A percentile compares a stretch with the other conserved stretches of the same genome.
phyloP scores from a whole-genome alignment of 2,888 invertebrate species.

The Drosophila paramelanica region DNA sequence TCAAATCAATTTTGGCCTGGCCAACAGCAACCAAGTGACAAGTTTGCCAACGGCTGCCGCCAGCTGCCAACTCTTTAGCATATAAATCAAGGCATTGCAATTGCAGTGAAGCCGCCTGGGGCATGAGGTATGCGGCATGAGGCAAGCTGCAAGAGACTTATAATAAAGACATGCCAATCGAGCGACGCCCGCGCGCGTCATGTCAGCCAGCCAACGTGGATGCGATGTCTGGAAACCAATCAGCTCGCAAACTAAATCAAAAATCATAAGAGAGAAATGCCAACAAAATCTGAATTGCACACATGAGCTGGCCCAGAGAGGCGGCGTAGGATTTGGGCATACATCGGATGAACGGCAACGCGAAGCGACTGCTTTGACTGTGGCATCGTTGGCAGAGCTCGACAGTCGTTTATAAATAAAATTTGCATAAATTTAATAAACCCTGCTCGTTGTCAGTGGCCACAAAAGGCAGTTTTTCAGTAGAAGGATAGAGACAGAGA shows the following conservation, averaged over 20 bases:
- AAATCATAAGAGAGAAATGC: constrained; percentile 67
- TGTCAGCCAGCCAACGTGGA: constrained; percentile 51
- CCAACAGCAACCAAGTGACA: constrained; percentile 43
- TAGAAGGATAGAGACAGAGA: too few relatives aligned
- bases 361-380: constrained; percentile 6
- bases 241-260: constrained; percentile 78
- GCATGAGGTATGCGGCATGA: constrained; percentile 8
- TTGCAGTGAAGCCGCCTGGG: constrained; percentile 21
- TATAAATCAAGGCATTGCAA: constrained; percentile 73
- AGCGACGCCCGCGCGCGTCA: constrained; percentile 72
- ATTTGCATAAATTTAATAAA: constrained; percentile 81
- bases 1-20: constrained; percentile 33
- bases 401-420: constrained; percentile 77
- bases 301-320: constrained; percentile 47
- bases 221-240: constrained; percentile 67
- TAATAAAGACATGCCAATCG: constrained; percentile 79
- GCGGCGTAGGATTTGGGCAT: constrained; percentile 65
- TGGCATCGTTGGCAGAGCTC: constrained; percentile 24
- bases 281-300: constrained; percentile 53
- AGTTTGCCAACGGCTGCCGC: constrained; percentile 46
- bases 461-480: constrained; percentile 60
- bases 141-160: constrained; percentile 35
- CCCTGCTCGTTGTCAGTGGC: constrained; percentile 62
- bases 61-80: constrained; percentile 64
- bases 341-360: constrained; percentile 55